Evolutionary conservation across 2,888 invertebrate species (phyloP).

Genomic region (Miltochrista miniata): DNA sequence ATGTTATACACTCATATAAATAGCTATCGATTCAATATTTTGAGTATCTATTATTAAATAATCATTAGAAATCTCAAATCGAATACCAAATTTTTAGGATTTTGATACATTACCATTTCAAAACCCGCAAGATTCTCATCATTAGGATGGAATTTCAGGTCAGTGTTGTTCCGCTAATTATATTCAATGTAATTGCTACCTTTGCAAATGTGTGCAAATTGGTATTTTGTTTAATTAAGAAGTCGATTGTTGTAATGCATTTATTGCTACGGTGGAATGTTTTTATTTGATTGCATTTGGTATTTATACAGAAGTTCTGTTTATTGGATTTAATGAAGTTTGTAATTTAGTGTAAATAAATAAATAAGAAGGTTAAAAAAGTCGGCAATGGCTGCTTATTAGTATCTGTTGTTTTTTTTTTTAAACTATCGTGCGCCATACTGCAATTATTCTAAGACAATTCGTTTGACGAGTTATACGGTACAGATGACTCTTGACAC

Average conservation of each 20-base stretch:
- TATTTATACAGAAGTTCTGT: slow-evolving; percentile 7
- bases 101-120: slow-evolving; percentile 1
- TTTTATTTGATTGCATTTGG: background rate
- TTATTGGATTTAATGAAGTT: background rate
- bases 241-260: slow-evolving; percentile 7
- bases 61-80: background rate
- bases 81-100: background rate
- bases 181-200: slow-evolving; percentile 20
- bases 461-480: too few species aligned
- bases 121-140: slow-evolving; percentile 18
- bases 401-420: too few species aligned
- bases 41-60: too few species aligned
- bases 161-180: slow-evolving; percentile 37
- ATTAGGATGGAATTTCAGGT: slow-evolving; percentile 27
- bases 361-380: too few species aligned
- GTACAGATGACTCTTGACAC: too few species aligned
- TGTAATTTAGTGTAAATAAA: too few species aligned
- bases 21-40: too few species aligned
- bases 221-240: slow-evolving; percentile 12
- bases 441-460: too few species aligned
- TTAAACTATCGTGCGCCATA: too few species aligned
- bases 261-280: slow-evolving; percentile 4
- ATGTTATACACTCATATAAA: too few species aligned
- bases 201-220: slow-evolving; percentile 9
- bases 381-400: too few species aligned